Percentiles rank a stretch among this genome's conserved stretches.
Evolutionary conservation across 1,140 invertebrate genomes (phyloP).

Genomic region (Drosophila miranda): DNA sequence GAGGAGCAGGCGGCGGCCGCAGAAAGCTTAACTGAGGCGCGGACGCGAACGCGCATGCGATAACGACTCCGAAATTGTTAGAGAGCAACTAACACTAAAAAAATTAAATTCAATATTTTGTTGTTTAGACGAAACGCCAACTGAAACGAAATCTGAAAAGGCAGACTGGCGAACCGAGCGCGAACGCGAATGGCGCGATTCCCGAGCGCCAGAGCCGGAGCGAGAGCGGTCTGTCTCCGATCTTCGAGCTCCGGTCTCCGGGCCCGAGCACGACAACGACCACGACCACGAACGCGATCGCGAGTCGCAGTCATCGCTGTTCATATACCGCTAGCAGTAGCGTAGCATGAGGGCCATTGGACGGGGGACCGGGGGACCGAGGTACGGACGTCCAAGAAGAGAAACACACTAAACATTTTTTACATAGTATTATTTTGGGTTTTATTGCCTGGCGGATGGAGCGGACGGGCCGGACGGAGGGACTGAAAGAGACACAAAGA

Average conservation of each 20-base stretch:
- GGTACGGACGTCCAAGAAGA: conserved; percentile 7
- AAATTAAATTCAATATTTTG: conserved; percentile 82
- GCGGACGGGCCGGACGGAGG: conserved; percentile 5
- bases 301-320: neutral
- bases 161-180: conserved; percentile 65
- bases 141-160: conserved; percentile 61
- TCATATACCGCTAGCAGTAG: neutral
- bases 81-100: conserved; percentile 82
- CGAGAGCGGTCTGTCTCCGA: conserved; percentile 44
- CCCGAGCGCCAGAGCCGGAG: conserved; percentile 33
- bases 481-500: conserved; percentile 37
- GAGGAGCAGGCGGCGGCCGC: neutral
- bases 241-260: conserved; percentile 44
- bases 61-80: conserved; percentile 82
- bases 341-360: conserved; percentile 8
- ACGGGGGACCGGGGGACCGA: neutral
- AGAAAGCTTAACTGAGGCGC: conserved; percentile 32
- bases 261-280: conserved; percentile 25
- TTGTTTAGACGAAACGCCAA: conserved; percentile 81
- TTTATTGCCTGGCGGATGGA: conserved; percentile 59
- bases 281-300: conserved; percentile 13
- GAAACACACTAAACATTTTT: conserved; percentile 72
- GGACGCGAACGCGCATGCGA: conserved; percentile 78
- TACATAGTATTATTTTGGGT: conserved; percentile 80
- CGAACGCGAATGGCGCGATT: conserved; percentile 61